Evolutionary conservation across 2,113 vertebrate species (phyloP).

Genomic region (Butorides virescens): DNA sequence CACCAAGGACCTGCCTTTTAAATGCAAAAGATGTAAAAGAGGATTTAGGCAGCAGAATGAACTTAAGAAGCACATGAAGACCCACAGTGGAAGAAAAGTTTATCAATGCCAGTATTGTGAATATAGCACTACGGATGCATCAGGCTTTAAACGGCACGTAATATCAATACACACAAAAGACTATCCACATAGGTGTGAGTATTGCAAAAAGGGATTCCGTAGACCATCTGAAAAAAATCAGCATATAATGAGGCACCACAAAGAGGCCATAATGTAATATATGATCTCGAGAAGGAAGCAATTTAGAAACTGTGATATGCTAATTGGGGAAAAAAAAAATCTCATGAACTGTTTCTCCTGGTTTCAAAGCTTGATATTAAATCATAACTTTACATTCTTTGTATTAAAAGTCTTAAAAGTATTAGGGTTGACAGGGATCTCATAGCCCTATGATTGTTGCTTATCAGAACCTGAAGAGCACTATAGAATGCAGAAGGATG

Average conservation of each 20-base stretch:
- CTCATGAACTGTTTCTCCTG: constrained; percentile 78
- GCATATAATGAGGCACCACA: constrained; percentile 98
- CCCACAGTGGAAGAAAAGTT: constrained; percentile 96
- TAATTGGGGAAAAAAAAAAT: constrained; percentile 69
- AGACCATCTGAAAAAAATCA: constrained; percentile 98
- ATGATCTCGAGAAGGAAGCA: constrained; percentile 18
- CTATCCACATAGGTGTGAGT: constrained; percentile 98
- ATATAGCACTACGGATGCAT: constrained; percentile 98
- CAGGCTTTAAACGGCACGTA: constrained; percentile 98
- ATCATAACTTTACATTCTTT: constrained; percentile 78
- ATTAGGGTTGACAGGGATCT: constrained; percentile 69
- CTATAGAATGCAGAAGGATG: constrained; percentile 66
- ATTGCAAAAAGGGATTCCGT: constrained; percentile 98
- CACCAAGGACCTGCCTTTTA: constrained; percentile 97
- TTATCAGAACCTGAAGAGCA: constrained; percentile 69
- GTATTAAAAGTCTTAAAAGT: constrained; percentile 78
- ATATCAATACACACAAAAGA: constrained; percentile 99
- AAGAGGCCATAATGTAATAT: constrained; percentile 89
- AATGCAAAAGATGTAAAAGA: constrained; percentile 97
- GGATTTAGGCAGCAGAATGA: constrained; percentile 94
- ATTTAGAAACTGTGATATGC: constrained; percentile 57
- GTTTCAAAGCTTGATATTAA: constrained; percentile 79
- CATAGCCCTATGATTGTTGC: constrained; percentile 69
- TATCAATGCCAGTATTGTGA: constrained; percentile 99
- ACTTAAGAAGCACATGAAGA: constrained; percentile 99